Evolutionary conservation across 92 coral and sea anemone species (phyloP).

Genomic region (Parazoanthus swiftii): DNA sequence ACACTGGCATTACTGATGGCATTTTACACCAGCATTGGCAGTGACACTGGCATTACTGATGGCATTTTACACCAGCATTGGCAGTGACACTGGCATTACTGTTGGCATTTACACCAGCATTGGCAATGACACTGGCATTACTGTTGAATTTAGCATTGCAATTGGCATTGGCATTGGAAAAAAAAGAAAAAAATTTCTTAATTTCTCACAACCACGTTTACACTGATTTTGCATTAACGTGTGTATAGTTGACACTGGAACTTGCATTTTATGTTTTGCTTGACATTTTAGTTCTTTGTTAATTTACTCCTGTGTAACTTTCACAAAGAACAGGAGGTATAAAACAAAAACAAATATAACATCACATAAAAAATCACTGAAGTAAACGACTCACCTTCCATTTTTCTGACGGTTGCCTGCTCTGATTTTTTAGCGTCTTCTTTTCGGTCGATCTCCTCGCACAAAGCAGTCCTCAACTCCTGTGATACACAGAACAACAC

Average conservation of each 20-base stretch:
- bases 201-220: neutral
- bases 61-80: too few species aligned
- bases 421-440: neutral
- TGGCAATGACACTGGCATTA: neutral
- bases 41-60: neutral
- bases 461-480: neutral
- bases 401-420: neutral
- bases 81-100: too few species aligned
- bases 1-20: neutral
- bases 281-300: neutral
- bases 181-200: too few species aligned
- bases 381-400: neutral
- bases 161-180: too few species aligned
- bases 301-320: too few species aligned
- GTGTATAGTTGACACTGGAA: neutral
- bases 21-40: too few species aligned
- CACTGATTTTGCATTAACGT: too few species aligned
- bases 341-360: too few species aligned
- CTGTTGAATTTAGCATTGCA: too few species aligned
- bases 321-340: too few species aligned
- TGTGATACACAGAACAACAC: neutral
- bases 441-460: neutral
- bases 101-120: neutral
- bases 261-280: neutral
- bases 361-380: too few species aligned